phyloP scores from a whole-genome alignment of 2,113 vertebrate species.

The Ctenomys sociabilis region DNA sequence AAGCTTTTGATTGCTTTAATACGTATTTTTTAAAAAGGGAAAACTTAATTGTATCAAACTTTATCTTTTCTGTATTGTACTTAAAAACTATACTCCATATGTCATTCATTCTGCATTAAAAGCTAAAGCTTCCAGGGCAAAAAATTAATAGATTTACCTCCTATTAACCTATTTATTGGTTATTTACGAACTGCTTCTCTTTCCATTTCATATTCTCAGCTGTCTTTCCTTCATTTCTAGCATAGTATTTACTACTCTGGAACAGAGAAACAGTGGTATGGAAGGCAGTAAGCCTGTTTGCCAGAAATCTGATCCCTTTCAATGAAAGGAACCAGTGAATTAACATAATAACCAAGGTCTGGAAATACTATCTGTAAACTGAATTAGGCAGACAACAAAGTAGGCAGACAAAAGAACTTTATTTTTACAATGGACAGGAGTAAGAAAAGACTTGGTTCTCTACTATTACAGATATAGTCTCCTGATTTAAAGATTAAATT shows the following conservation, averaged over 20 bases:
- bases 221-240: constrained; percentile 54
- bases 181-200: constrained; percentile 47
- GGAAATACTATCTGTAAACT: constrained; percentile 79
- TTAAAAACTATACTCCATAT: constrained; percentile 57
- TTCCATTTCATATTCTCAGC: not conserved
- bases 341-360: constrained; percentile 73
- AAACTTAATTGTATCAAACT: constrained; percentile 28
- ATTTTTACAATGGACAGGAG: constrained; percentile 54
- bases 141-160: constrained; percentile 32
- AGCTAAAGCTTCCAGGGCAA: not conserved
- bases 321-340: constrained; percentile 78
- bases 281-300: constrained; percentile 79
- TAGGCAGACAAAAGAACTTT: constrained; percentile 71
- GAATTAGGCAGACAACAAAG: constrained; percentile 73
- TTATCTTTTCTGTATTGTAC: constrained; percentile 47
- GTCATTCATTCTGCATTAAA: constrained; percentile 55
- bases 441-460: constrained; percentile 59
- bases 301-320: constrained; percentile 84
- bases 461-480: constrained; percentile 22
- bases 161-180: constrained; percentile 10
- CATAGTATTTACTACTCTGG: constrained; percentile 57
- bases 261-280: constrained; percentile 72
- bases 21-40: not conserved
- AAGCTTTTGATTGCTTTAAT: constrained; percentile 32
- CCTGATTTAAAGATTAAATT: constrained; percentile 59